These are phyloP conservation scores for Danio jaintianensis DNA, from an alignment of 2,797 vertebrate genomes.

Conservation along the genomic window DNA sequence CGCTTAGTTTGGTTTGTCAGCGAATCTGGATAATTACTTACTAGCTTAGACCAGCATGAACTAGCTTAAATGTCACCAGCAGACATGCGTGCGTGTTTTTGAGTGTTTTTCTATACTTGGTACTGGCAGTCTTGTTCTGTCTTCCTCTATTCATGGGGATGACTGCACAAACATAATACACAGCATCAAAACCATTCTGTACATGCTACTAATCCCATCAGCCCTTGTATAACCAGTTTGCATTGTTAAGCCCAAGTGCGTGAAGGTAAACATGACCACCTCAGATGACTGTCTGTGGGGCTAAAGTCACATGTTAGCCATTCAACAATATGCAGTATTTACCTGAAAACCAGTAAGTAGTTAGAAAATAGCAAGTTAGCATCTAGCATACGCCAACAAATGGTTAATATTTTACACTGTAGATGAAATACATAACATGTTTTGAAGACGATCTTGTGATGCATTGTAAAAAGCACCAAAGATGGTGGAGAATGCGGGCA, in stretches of 20 bases:
- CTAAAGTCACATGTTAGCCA: neutral
- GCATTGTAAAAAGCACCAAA: neutral
- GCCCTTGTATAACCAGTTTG: constrained; percentile 58
- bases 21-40: constrained; percentile 43
- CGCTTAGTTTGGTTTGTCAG: constrained; percentile 43
- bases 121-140: constrained; percentile 28
- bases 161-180: constrained; percentile 59
- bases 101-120: neutral
- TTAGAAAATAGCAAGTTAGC: neutral
- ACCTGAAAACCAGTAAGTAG: constrained; percentile 1
- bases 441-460: neutral
- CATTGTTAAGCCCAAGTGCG: constrained; percentile 35
- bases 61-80: neutral
- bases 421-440: neutral
- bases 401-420: neutral
- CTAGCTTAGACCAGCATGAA: constrained; percentile 15
- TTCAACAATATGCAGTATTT: neutral
- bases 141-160: constrained; percentile 53
- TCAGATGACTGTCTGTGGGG: neutral
- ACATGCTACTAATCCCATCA: constrained; percentile 58
- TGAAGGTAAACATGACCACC: constrained; percentile 46
- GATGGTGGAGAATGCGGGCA: no score
- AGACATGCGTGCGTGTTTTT: constrained; percentile 8
- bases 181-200: constrained; percentile 57
- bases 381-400: neutral